A percentile compares a stretch with the other conserved stretches of the same genome.
These are phyloP conservation scores for Cavia aperea DNA, from an alignment of 2,113 vertebrate species.

Conservation along the genomic window DNA sequence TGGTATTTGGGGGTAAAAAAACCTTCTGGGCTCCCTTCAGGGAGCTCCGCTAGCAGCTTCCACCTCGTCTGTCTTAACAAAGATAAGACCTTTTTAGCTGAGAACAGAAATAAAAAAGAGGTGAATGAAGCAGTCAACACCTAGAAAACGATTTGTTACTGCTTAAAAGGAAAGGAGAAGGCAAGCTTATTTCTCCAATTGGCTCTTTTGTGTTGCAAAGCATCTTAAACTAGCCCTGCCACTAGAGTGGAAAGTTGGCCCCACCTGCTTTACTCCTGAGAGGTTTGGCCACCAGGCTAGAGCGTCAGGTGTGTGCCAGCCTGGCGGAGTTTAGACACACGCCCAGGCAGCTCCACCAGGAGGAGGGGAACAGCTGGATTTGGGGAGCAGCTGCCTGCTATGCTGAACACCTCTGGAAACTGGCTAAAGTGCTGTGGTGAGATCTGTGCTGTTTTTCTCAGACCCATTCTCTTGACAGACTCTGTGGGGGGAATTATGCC, in stretches of 20 bases:
- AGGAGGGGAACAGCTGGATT: background rate
- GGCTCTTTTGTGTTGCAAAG: conserved; percentile 54
- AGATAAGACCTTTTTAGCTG: background rate
- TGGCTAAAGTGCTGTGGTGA: conserved; percentile 51
- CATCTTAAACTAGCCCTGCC: conserved; percentile 41
- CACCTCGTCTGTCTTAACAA: background rate
- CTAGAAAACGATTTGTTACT: background rate
- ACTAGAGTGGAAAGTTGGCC: conserved; percentile 5
- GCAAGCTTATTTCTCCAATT: background rate
- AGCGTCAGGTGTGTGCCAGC: conserved; percentile 22
- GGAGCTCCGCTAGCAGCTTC: background rate
- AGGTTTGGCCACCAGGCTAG: conserved; percentile 39
- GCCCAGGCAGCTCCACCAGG: background rate
- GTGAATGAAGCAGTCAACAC: background rate
- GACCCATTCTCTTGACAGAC: conserved; percentile 25
- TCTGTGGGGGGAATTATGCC: background rate
- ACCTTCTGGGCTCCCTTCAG: background rate
- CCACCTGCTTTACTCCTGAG: conserved; percentile 42
- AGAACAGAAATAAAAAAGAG: background rate
- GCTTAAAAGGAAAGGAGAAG: background rate
- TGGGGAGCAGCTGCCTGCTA: conserved; percentile 46
- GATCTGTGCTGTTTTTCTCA: conserved; percentile 40
- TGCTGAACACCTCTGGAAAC: conserved; percentile 48
- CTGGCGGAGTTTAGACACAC: background rate
- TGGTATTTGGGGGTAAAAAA: background rate